Evolutionary conservation across 2,888 invertebrate species (phyloP).

Genomic region (Apamea monoglypha): DNA sequence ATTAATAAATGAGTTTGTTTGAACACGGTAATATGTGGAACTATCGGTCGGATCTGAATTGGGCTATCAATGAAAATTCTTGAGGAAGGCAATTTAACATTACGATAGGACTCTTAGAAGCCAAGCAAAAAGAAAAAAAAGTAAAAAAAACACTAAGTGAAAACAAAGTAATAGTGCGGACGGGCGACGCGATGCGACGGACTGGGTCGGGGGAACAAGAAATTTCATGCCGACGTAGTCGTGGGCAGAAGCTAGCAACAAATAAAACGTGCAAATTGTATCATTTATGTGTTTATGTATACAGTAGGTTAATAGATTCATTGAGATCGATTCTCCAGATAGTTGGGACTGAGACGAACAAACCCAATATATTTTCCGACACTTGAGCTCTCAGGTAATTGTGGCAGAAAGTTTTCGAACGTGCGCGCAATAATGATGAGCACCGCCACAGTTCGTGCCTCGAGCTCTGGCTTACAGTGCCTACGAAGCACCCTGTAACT

Average conservation of each 20-base stretch:
- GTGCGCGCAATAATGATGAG: constrained; percentile 88
- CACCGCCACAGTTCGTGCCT: constrained; percentile 70
- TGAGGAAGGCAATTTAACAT: not conserved
- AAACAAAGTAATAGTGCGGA: not conserved
- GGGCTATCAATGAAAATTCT: not conserved
- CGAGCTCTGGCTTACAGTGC: constrained; percentile 63
- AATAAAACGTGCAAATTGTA: constrained; percentile 24
- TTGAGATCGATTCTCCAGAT: constrained; percentile 80
- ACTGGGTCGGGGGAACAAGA: not conserved
- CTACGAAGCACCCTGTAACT: constrained; percentile 49
- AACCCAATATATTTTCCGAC: constrained; percentile 90
- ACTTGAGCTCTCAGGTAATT: constrained; percentile 90
- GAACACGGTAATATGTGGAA: not conserved
- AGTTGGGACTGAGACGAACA: constrained; percentile 83
- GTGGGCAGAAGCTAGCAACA: not conserved
- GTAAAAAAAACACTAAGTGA: not conserved
- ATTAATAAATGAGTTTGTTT: too few relatives aligned
- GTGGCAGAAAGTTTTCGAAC: constrained; percentile 89
- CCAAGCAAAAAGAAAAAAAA: not conserved
- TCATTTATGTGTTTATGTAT: constrained; percentile 46
- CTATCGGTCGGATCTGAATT: not conserved
- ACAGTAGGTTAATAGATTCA: constrained; percentile 70
- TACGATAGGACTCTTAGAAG: not conserved
- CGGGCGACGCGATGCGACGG: not conserved
- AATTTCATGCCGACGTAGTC: not conserved